phyloP scores from a whole-genome alignment of 2,113 vertebrate genomes.

The Pristiophorus japonicus region DNA sequence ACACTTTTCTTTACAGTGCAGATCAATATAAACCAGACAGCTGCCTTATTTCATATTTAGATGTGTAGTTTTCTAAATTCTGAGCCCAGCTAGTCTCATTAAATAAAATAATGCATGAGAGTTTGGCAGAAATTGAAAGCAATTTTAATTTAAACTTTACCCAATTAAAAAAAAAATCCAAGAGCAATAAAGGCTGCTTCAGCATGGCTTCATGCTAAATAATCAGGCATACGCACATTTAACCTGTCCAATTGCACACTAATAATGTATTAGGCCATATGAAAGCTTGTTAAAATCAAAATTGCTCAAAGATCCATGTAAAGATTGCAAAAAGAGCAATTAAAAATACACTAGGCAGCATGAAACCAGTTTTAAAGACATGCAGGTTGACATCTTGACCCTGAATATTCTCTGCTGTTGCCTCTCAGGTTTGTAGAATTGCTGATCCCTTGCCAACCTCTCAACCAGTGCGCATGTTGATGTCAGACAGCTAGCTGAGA shows the following conservation, averaged over 20 bases:
- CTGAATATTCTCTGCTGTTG: background rate
- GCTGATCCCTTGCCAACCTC: background rate
- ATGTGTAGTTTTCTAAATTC: background rate
- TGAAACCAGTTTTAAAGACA: background rate
- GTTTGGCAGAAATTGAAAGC: background rate
- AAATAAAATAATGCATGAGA: background rate
- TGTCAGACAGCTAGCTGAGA: background rate
- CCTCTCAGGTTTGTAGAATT: background rate
- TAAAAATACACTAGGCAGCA: background rate
- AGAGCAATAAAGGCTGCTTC: background rate
- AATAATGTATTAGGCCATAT: background rate
- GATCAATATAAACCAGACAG: background rate
- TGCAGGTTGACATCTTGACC: background rate
- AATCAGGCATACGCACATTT: background rate
- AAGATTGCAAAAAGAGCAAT: background rate
- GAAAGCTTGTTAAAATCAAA: background rate
- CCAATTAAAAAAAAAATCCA: background rate
- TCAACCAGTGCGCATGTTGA: background rate
- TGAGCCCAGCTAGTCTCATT: background rate
- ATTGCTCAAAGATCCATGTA: background rate
- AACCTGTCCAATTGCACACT: background rate
- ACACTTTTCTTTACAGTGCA: background rate
- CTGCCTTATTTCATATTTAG: background rate
- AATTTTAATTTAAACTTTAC: background rate
- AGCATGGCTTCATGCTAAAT: background rate